These are phyloP conservation scores for Psilopogon haemacephalus DNA, from an alignment of 2,113 vertebrate genomes.

Conservation along the genomic window DNA sequence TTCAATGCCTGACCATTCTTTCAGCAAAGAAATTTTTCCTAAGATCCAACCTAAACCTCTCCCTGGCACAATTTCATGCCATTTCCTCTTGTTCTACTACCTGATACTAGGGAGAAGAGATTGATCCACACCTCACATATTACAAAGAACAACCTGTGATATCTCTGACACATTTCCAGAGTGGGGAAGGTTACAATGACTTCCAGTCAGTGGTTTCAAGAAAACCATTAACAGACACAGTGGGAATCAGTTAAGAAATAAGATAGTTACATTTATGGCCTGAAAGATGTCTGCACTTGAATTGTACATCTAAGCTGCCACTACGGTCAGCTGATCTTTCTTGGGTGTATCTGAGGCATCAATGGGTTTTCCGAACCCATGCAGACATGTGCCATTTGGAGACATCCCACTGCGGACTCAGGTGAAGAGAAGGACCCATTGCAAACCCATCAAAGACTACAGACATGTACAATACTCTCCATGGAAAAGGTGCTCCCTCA, in stretches of 20 bases:
- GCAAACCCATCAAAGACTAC: too few relatives aligned
- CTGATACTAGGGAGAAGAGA: too few relatives aligned
- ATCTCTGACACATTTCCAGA: neutral
- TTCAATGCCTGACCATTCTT: too few relatives aligned
- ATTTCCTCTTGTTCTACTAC: too few relatives aligned
- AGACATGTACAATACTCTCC: too few relatives aligned
- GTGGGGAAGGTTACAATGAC: neutral
- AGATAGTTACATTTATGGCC: neutral
- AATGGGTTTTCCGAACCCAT: neutral
- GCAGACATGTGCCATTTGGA: rapidly evolving
- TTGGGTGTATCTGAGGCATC: too few relatives aligned
- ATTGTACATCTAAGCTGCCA: neutral
- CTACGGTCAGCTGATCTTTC: neutral
- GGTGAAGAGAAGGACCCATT: neutral
- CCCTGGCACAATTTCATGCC: too few relatives aligned
- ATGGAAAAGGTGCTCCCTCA: too few relatives aligned
- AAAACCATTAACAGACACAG: neutral
- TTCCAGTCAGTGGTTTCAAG: neutral
- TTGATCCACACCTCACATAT: too few relatives aligned
- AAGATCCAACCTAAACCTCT: too few relatives aligned
- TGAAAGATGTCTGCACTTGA: neutral
- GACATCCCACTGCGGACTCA: rapidly evolving
- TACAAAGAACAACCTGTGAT: neutral
- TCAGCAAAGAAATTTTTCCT: too few relatives aligned
- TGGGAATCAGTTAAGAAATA: neutral